Percentiles rank a stretch among this genome's conserved stretches.
Conservation (phyloP, 2,888 invertebrate species). For the Meteorus cinctellus region DNA sequence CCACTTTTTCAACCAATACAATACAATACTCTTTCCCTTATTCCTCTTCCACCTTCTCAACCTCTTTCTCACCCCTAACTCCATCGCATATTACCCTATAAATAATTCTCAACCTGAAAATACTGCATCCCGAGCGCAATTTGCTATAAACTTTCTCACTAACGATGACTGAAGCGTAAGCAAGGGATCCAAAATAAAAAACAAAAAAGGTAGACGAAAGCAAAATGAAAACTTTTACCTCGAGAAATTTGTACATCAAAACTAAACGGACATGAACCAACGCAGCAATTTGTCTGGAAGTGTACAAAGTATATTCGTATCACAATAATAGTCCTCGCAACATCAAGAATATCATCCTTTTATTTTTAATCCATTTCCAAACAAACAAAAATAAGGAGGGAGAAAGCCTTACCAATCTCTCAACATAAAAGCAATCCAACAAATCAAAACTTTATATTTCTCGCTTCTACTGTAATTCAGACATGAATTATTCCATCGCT, state of each 20-base stretch:
- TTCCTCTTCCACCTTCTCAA: neutral
- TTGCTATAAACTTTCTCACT: conserved; percentile 34
- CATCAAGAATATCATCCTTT: conserved; percentile 19
- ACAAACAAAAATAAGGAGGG: neutral
- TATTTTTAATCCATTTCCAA: conserved; percentile 19
- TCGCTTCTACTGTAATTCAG: neutral
- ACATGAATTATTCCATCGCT: too few species aligned
- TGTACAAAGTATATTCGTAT: conserved; percentile 29
- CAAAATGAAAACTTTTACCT: conserved; percentile 16
- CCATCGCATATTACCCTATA: conserved; percentile 6
- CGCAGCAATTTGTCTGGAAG: conserved; percentile 35
- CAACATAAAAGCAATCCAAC: conserved; percentile 1
- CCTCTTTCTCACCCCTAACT: neutral
- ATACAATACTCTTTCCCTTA: neutral
- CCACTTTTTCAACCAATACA: neutral
- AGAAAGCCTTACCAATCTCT: neutral
- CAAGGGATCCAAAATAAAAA: conserved; percentile 3
- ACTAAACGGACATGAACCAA: conserved; percentile 28
- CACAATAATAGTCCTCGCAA: neutral
- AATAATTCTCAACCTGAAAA: conserved; percentile 27
- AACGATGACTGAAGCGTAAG: conserved; percentile 30
- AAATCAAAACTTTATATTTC: conserved; percentile 3
- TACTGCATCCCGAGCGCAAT: conserved; percentile 21
- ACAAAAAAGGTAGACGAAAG: neutral
- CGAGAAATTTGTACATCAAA: conserved; percentile 34